phyloP scores from a whole-genome alignment of 2,113 vertebrate genomes.

The Edolisoma coerulescens region DNA sequence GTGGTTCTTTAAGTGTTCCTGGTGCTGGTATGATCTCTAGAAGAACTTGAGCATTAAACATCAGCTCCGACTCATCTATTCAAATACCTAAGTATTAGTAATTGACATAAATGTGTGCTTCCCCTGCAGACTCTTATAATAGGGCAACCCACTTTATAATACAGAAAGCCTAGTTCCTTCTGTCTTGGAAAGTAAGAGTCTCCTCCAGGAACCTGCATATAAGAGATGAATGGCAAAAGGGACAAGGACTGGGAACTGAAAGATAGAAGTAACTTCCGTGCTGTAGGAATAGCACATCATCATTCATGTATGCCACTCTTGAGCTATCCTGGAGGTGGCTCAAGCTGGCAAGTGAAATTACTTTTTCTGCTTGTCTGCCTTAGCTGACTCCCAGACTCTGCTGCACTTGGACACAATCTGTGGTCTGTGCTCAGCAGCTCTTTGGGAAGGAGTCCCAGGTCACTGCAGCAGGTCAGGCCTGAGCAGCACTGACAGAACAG shows the following conservation, averaged over 20 bases:
- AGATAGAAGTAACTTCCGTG: background rate
- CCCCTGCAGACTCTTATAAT: background rate
- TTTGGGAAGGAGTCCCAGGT: background rate
- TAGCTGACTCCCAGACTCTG: background rate
- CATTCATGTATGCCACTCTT: background rate
- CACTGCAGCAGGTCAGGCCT: background rate
- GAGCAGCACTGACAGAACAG: background rate
- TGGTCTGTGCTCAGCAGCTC: background rate
- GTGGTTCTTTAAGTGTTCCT: background rate
- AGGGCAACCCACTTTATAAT: background rate
- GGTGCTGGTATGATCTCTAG: background rate
- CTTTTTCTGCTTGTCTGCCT: background rate
- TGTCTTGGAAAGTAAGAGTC: background rate
- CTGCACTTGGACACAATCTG: background rate
- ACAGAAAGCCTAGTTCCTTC: background rate
- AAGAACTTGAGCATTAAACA: background rate
- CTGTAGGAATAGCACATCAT: background rate
- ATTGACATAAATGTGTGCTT: background rate
- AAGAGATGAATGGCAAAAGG: background rate
- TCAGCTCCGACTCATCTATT: background rate
- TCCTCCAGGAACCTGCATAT: background rate
- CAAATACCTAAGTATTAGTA: background rate
- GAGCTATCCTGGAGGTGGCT: background rate
- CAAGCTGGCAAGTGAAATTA: background rate
- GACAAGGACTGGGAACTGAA: background rate